Percentiles rank a stretch among this genome's conserved stretches.
These are phyloP conservation scores for Palythoa grandiflora DNA, from an alignment of 92 coral and sea anemone genomes.

Conservation along the genomic window DNA sequence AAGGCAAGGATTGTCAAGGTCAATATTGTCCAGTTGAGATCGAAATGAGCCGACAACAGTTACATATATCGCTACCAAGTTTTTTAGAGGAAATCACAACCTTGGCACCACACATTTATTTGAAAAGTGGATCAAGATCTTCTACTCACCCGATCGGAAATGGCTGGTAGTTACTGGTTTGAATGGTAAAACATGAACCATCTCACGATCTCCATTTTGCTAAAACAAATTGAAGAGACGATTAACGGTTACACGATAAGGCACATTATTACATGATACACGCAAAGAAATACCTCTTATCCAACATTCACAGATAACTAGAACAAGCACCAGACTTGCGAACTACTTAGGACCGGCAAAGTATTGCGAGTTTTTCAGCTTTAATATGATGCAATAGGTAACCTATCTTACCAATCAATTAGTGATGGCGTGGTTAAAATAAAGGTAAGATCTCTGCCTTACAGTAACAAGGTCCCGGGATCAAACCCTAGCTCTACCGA, in stretches of 20 bases:
- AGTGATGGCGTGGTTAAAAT: too few species aligned
- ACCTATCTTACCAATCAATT: too few species aligned
- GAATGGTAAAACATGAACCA: conserved; percentile 1
- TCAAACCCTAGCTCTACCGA: too few species aligned
- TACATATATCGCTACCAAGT: background rate
- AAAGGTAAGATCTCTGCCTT: background rate
- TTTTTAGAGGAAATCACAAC: background rate
- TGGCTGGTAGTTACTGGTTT: conserved; percentile 17
- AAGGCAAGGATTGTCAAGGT: too few species aligned
- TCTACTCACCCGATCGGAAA: conserved; percentile 34
- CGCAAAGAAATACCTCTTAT: too few species aligned
- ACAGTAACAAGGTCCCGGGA: background rate
- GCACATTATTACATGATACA: background rate
- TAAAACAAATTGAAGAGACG: background rate
- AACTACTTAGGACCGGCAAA: too few species aligned
- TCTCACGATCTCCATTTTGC: conserved; percentile 21
- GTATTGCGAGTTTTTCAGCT: too few species aligned
- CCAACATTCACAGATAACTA: too few species aligned
- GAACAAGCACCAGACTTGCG: too few species aligned
- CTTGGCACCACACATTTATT: background rate
- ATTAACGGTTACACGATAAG: background rate
- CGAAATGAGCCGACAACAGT: background rate
- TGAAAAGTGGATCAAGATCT: background rate
- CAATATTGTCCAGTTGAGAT: too few species aligned
- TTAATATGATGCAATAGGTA: too few species aligned